These are phyloP conservation scores for Podarcis lilfordi DNA, from an alignment of 2,797 vertebrate species.

Conservation along the genomic window DNA sequence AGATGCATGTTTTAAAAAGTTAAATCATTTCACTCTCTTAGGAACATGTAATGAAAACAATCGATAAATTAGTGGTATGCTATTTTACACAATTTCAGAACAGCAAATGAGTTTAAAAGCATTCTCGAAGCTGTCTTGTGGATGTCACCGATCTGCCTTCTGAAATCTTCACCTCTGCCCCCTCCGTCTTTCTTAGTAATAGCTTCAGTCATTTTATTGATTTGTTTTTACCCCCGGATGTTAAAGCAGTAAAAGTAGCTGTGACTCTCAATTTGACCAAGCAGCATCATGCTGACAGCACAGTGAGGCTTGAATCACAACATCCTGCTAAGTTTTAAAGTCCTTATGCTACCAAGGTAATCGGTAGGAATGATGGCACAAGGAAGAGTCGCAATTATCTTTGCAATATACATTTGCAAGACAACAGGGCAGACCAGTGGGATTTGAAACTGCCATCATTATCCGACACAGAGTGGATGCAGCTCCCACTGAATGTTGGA, in stretches of 20 bases:
- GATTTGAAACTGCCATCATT: conserved; percentile 11
- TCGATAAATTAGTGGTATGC: conserved; percentile 29
- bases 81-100: conserved; percentile 38
- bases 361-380: not conserved
- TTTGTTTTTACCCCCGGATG: conserved; percentile 45
- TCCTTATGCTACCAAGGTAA: not conserved
- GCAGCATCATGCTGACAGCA: conserved; percentile 32
- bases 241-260: conserved; percentile 48
- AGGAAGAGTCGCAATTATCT: conserved; percentile 4
- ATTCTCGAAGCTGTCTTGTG: conserved; percentile 32
- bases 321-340: conserved; percentile 11
- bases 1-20: not conserved
- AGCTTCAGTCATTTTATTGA: conserved; percentile 57
- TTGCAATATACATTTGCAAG: conserved; percentile 7
- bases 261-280: conserved; percentile 45
- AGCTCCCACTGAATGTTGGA: not conserved
- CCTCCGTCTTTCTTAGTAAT: conserved; percentile 42
- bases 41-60: conserved; percentile 4
- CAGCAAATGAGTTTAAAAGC: conserved; percentile 29
- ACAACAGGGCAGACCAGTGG: not conserved
- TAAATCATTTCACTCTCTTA: not conserved
- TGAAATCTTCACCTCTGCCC: conserved; percentile 46
- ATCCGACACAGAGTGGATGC: not conserved
- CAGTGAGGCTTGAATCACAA: conserved; percentile 15
- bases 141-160: conserved; percentile 27